Evolutionary conservation across 2,797 vertebrate genomes (phyloP), one percentile per base, ranked within the genome.

Genomic region (Tympanoctomys barrerae): DNA sequence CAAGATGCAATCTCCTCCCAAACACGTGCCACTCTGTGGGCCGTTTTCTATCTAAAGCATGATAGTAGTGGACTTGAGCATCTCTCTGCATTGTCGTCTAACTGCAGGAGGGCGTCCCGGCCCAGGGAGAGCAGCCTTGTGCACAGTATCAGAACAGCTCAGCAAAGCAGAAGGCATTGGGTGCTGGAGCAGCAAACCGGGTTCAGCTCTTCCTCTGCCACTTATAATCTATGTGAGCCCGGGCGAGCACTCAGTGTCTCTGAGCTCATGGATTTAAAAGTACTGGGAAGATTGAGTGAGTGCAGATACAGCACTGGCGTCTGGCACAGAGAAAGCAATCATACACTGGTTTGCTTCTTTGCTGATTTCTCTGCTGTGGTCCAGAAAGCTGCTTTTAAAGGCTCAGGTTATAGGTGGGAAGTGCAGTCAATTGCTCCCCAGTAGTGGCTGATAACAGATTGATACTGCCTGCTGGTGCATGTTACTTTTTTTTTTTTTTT

Each of bases 311-410:
- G 64, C 92, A 36, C 59, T 39, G 39, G 49, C 66, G 36, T 39
- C 83, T 61, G 79, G 77, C 6, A 0, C 31, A 79, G 7, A 86
- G 83, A 54, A 46, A 81, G 71, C 12, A 79, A 36, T 31, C 46
- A 46, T 21, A 7, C 4, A 8, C 31, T 61, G 83, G 73, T 59
- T 91, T 95, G 46, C 57, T 68, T 94, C 83, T 81, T 46, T 68
- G 81, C 73, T 77, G 94, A 78, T 84, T 94, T 89, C 87, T 97
- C 92, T 84, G 83, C 87, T 10, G 42, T 68, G 86, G 81, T 87
- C 89, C 82, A 36, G 86, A 96, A 94, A 96, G 94, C 91, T 79
- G 94, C 80, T 90, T 96, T 94, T 89, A 94, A 97, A 89, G 84
- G 82, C 90, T 93, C 49, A 70, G 97, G 92, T 95, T 96, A 85